Evolutionary conservation across 2,113 vertebrate species (phyloP), one percentile per base, ranked within the genome.

Genomic region (Hepsetus odoe): DNA sequence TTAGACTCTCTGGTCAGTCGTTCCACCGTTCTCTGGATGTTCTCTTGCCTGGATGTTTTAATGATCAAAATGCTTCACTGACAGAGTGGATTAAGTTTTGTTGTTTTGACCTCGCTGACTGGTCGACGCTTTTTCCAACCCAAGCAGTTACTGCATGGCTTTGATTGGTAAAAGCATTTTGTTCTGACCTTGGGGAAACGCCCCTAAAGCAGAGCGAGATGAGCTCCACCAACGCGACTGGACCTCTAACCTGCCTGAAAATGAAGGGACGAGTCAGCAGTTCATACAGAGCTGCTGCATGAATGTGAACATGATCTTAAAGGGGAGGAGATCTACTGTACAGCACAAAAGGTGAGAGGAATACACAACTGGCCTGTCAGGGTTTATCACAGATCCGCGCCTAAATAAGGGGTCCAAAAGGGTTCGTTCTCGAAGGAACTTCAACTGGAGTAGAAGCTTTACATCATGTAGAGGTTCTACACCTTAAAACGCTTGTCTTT

Each of bases 211-310:
- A 67, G 1, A 32, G 61, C 5, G 22, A 58, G 64, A 32, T 51
- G 51, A 67, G 59, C 22, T 73, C 28, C n/a, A 66, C 28, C 46
- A 35, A 68, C 49, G 33, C 30, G 28, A 49, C 38, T 58, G 46
- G 56, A 24, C 33, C 6, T 53, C 22, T 35, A 28, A 58, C 58
- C 61, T 56, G 51, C 44, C 26, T 13, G 30, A 44, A 32, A 22
- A 26, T 26, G 56, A 73, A 73, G 8, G 14, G 38, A 14, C n/a
- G n/a, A 58, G 61, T 68, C 26, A 74, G 62, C 51, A 73, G 26
- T 28, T 67, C 28, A 65, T 33, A 33, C 16, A 28, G 46, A 76
- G 74, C 14, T 26, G 46, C 44, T 20, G 28, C 13, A 20, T 55
- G 26, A 13, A 67, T 42, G 10, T 14, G 7, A 65, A n/a, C 11